Conservation (phyloP, 2,888 invertebrate species). For the Orchesellides sinensis region DNA sequence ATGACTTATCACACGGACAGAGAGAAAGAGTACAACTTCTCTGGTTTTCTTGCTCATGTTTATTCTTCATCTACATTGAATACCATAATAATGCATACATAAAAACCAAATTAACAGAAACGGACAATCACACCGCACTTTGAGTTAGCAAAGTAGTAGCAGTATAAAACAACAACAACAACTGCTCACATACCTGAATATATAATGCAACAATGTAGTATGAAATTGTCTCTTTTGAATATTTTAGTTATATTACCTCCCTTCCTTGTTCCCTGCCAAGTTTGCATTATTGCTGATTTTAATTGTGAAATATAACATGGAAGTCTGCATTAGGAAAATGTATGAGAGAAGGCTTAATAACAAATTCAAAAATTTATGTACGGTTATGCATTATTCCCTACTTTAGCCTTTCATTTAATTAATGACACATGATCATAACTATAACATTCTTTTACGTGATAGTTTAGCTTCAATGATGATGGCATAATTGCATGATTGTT, state of each 20-base stretch:
- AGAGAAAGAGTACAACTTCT: conserved; percentile 57
- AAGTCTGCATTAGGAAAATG: conserved; percentile 33
- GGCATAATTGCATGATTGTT: conserved; percentile 62
- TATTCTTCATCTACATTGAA: conserved; percentile 25
- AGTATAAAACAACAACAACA: conserved; percentile 28
- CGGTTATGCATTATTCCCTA: conserved; percentile 36
- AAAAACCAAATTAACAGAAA: too few relatives aligned
- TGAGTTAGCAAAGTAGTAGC: too few relatives aligned
- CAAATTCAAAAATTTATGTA: conserved; percentile 1
- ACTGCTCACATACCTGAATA: conserved; percentile 59
- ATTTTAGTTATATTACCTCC: conserved; percentile 61
- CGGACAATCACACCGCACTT: too few relatives aligned
- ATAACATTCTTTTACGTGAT: too few relatives aligned
- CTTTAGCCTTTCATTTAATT: conserved; percentile 56
- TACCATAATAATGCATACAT: conserved; percentile 61
- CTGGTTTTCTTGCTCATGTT: conserved; percentile 18
- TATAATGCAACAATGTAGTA: conserved; percentile 39
- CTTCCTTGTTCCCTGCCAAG: conserved; percentile 42
- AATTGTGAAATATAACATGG: conserved; percentile 60
- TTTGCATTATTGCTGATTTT: too few relatives aligned
- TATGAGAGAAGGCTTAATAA: too few relatives aligned
- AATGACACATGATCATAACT: too few relatives aligned
- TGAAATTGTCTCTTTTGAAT: conserved; percentile 66
- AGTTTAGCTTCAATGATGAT: conserved; percentile 43
- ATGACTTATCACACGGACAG: conserved; percentile 53